phyloP scores from a whole-genome alignment of 2,888 invertebrate genomes.

The Pasiphila rectangulata region DNA sequence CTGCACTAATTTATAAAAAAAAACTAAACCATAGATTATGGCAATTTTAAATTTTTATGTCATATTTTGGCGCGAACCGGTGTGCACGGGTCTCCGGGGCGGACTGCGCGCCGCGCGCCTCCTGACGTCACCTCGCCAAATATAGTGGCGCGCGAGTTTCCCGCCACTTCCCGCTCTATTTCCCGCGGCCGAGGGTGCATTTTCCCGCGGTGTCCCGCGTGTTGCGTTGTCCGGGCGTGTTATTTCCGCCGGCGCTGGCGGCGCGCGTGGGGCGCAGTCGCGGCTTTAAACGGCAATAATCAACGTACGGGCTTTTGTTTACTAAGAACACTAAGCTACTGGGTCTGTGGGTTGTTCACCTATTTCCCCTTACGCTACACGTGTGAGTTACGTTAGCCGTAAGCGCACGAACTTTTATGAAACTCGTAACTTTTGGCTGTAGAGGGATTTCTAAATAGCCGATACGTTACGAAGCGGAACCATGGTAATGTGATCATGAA shows the following conservation, averaged over 20 bases:
- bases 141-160: constrained; percentile 53
- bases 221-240: constrained; percentile 58
- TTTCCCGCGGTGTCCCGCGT: constrained; percentile 30
- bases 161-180: constrained; percentile 41
- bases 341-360: constrained; percentile 37
- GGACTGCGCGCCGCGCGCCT: constrained; percentile 63
- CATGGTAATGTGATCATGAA: constrained; percentile 10
- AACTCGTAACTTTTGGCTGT: constrained; percentile 1
- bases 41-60: constrained; percentile 37
- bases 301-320: constrained; percentile 59
- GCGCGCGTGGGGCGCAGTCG: constrained; percentile 57
- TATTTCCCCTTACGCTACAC: constrained; percentile 24
- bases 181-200: constrained; percentile 32
- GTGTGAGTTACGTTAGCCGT: constrained; percentile 26
- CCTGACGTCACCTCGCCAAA: constrained; percentile 68
- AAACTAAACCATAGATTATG: constrained; percentile 45
- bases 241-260: constrained; percentile 76
- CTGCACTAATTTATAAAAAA: constrained; percentile 39
- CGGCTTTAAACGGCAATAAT: constrained; percentile 76
- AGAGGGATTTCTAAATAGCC: constrained; percentile 25
- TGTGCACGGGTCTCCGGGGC: constrained; percentile 59
- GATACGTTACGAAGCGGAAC: constrained; percentile 22
- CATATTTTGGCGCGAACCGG: constrained; percentile 55
- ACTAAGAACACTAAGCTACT: constrained; percentile 39
- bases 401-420: constrained; percentile 14